Conservation (phyloP, 2,113 vertebrate species). For the Psophia crepitans region DNA sequence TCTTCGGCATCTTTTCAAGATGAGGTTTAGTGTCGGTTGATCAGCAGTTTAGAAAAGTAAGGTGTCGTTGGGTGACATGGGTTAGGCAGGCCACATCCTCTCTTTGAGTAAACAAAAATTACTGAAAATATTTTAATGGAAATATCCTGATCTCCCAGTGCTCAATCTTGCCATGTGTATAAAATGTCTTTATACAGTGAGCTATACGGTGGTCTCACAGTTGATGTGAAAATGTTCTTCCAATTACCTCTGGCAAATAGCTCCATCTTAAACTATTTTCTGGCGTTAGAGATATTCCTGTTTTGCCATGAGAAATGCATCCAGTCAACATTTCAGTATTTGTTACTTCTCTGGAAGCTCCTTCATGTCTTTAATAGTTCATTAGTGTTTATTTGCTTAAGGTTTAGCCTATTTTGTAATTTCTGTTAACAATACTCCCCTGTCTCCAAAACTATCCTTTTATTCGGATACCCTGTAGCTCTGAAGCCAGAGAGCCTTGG, state of each 20-base stretch:
- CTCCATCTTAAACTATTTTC: background rate
- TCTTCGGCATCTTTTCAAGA: background rate
- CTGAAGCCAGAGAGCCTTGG: background rate
- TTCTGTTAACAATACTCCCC: background rate
- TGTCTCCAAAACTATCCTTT: background rate
- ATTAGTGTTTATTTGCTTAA: background rate
- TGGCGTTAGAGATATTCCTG: background rate
- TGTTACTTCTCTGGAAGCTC: background rate
- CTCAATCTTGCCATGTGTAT: background rate
- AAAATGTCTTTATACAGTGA: background rate
- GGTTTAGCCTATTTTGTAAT: background rate
- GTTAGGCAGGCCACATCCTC: background rate
- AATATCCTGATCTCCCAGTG: background rate
- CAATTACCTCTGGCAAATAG: background rate
- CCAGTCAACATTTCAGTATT: background rate
- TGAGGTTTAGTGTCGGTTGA: background rate
- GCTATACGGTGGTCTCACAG: background rate
- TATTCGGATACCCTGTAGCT: background rate
- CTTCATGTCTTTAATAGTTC: background rate
- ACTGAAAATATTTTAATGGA: background rate
- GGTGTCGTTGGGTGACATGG: background rate
- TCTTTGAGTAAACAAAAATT: background rate
- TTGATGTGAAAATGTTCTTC: background rate
- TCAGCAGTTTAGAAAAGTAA: background rate
- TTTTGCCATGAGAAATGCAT: background rate